Percentiles rank a stretch among this genome's conserved stretches.
Evolutionary conservation across 2,888 invertebrate genomes (phyloP).

Genomic region (Polyommatus icarus): DNA sequence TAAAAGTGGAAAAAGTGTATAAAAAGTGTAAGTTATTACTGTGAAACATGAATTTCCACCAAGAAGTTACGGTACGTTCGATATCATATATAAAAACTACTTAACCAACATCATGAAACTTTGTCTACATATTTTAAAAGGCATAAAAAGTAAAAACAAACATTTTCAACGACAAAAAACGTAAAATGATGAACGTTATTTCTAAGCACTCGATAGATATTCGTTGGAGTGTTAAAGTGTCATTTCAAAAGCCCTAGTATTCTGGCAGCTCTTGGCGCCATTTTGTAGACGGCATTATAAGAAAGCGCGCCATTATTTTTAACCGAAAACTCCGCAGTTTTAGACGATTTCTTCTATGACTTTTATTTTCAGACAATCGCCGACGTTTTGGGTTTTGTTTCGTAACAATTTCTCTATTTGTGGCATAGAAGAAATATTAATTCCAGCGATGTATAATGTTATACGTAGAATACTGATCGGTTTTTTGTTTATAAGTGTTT

Average conservation of each 20-base stretch:
- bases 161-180: too few species aligned
- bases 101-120: neutral
- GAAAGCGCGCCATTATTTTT: conserved; percentile 37
- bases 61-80: too few species aligned
- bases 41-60: too few species aligned
- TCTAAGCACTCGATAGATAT: conserved; percentile 24
- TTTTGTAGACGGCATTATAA: conserved; percentile 35
- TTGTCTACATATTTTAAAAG: neutral
- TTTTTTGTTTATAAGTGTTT: neutral
- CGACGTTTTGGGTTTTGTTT: neutral
- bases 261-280: conserved; percentile 32
- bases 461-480: neutral
- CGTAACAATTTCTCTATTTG: neutral
- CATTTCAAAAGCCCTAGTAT: conserved; percentile 34
- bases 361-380: neutral
- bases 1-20: too few species aligned
- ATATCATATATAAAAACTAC: too few species aligned
- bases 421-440: neutral
- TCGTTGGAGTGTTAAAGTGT: conserved; percentile 33
- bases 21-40: too few species aligned
- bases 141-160: neutral
- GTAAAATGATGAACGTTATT: neutral
- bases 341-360: conserved; percentile 32
- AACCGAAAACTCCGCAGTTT: conserved; percentile 37
- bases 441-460: neutral